These are phyloP conservation scores for Hecatera dysodea DNA, from an alignment of 2,888 invertebrate genomes.

Conservation along the genomic window DNA sequence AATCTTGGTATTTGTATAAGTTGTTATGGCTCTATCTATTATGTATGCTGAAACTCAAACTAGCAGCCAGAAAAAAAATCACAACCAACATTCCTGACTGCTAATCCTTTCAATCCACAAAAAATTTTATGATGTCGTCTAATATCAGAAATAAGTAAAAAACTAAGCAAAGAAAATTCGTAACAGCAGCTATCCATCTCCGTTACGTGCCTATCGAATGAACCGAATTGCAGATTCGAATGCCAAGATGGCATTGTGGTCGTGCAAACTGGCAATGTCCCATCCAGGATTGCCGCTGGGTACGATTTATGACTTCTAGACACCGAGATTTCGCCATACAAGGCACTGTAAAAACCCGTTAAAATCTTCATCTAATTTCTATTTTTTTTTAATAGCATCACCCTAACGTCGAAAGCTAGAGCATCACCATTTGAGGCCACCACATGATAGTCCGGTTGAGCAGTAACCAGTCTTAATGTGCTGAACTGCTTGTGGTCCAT, in stretches of 20 bases:
- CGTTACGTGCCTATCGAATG: background rate
- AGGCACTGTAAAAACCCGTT: background rate
- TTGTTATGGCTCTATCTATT: too few relatives aligned
- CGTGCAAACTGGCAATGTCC: constrained; percentile 6
- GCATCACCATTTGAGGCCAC: too few relatives aligned
- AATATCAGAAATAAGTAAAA: background rate
- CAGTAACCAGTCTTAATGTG: too few relatives aligned
- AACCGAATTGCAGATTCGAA: constrained; percentile 17
- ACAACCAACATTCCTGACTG: background rate
- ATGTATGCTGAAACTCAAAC: too few relatives aligned
- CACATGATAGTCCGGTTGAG: too few relatives aligned
- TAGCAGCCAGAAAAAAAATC: too few relatives aligned
- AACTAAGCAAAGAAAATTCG: background rate
- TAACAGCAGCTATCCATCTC: background rate
- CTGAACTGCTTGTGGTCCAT: too few relatives aligned
- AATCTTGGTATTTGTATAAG: too few relatives aligned
- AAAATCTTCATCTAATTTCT: background rate
- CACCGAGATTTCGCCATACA: background rate
- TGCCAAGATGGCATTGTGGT: constrained; percentile 14
- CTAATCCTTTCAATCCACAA: background rate
- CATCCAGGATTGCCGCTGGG: constrained; percentile 5
- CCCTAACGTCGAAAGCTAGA: too few relatives aligned
- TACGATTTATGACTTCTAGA: constrained; percentile 6
- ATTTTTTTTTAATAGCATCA: background rate
- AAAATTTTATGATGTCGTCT: background rate